phyloP scores from a whole-genome alignment of 92 coral and sea anemone species.

The Anthopleura xanthogrammica region DNA sequence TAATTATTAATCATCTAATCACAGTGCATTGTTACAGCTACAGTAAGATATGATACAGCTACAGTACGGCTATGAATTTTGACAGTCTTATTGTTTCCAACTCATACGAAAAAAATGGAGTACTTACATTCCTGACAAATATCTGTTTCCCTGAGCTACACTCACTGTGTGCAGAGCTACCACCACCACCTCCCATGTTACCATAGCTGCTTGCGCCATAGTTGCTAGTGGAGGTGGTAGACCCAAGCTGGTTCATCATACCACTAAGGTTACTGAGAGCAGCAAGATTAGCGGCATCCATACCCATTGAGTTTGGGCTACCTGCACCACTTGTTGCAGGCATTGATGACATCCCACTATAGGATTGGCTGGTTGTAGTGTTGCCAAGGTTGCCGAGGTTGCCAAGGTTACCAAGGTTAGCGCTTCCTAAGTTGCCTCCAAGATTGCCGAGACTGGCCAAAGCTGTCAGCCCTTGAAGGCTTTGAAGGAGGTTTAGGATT shows the following conservation, averaged over 20 bases:
- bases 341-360: slow-evolving; percentile 6
- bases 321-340: slow-evolving; percentile 9
- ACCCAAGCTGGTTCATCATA: slow-evolving; percentile 28
- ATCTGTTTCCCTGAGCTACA: slow-evolving; percentile 78
- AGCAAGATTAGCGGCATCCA: slow-evolving; percentile 21
- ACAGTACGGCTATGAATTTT: no score
- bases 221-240: background rate
- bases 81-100: no score
- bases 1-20: no score
- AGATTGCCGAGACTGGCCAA: slow-evolving; percentile 47
- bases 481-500: slow-evolving; percentile 78
- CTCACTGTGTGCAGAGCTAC: slow-evolving; percentile 22
- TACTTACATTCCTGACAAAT: slow-evolving; percentile 97
- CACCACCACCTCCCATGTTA: slow-evolving; percentile 9
- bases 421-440: slow-evolving; percentile 25
- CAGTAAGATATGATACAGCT: no score
- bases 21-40: no score
- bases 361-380: background rate
- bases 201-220: slow-evolving; percentile 1
- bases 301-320: slow-evolving; percentile 11
- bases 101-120: background rate
- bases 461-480: slow-evolving; percentile 64
- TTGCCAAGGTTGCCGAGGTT: slow-evolving; percentile 22
- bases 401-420: background rate
- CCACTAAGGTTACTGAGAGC: slow-evolving; percentile 38